A percentile compares a stretch with the other conserved stretches of the same genome.
These are phyloP conservation scores for Sarcophilus harrisii DNA, from an alignment of 2,797 vertebrate species.

Conservation along the genomic window DNA sequence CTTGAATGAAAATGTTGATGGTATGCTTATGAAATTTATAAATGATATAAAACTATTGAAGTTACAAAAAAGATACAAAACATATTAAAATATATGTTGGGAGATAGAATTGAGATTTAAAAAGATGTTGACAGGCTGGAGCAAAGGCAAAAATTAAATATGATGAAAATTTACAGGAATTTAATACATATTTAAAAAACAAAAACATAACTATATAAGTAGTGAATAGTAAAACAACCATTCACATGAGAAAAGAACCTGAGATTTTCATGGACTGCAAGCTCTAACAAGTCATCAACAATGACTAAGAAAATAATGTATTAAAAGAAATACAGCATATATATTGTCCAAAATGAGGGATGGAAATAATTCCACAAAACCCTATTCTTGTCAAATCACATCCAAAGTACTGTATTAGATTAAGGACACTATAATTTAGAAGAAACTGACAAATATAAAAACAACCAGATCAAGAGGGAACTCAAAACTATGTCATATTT, in stretches of 20 bases:
- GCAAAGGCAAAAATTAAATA: neutral
- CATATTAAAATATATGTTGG: neutral
- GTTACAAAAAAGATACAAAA: too few relatives aligned
- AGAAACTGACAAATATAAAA: too few relatives aligned
- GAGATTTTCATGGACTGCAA: neutral
- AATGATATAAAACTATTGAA: neutral
- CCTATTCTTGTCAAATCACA: too few relatives aligned
- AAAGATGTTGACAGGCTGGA: neutral
- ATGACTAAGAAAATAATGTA: neutral
- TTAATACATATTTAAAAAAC: neutral
- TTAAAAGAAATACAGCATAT: neutral
- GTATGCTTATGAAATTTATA: neutral
- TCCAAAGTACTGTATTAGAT: too few relatives aligned
- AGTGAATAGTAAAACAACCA: neutral
- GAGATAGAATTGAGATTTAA: neutral
- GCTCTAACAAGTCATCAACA: neutral
- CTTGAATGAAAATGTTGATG: neutral
- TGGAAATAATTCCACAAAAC: too few relatives aligned
- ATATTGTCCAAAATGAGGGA: too few relatives aligned
- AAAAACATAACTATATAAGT: neutral
- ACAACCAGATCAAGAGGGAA: too few relatives aligned
- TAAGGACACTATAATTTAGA: too few relatives aligned
- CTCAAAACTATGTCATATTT: too few relatives aligned
- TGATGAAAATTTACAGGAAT: neutral
- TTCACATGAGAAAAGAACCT: neutral